Conservation (phyloP, 35 echinoderm and acorn worm genomes). For the Diadema setosum region DNA sequence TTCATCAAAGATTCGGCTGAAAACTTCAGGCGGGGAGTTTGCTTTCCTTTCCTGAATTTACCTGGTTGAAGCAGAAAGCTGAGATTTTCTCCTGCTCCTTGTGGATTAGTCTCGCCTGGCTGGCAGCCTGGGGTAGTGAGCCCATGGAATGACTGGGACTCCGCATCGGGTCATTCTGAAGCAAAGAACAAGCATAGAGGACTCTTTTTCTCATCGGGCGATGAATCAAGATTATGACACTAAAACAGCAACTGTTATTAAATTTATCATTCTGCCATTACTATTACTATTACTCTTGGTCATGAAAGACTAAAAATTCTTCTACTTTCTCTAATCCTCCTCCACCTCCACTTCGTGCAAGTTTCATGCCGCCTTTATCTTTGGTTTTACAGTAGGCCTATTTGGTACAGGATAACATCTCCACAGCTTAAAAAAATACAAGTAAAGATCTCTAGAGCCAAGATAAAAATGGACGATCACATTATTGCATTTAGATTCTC, state of each 20-base stretch:
- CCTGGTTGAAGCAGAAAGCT: slow-evolving; percentile 96
- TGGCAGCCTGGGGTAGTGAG: neutral
- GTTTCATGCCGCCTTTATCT: no score
- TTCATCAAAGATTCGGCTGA: no score
- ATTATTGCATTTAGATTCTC: no score
- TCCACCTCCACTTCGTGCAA: neutral
- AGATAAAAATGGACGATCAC: no score
- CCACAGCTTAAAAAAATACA: no score
- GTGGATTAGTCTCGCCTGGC: slow-evolving; percentile 70
- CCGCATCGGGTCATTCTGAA: slow-evolving; percentile 49
- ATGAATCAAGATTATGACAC: neutral
- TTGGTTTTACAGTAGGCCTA: no score
- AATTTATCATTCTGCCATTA: neutral
- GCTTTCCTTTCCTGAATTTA: no score
- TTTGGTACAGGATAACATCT: no score
- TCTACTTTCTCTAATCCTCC: neutral
- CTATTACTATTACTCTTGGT: neutral
- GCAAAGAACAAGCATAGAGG: neutral
- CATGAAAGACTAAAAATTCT: neutral
- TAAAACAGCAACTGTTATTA: neutral
- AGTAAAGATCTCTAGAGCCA: no score
- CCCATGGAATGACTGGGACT: neutral
- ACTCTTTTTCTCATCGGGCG: no score
- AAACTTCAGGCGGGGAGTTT: no score
- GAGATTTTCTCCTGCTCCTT: slow-evolving; percentile 96